These are phyloP conservation scores for Neopipo cinnamomea DNA, from an alignment of 2,113 vertebrate genomes.

Conservation along the genomic window DNA sequence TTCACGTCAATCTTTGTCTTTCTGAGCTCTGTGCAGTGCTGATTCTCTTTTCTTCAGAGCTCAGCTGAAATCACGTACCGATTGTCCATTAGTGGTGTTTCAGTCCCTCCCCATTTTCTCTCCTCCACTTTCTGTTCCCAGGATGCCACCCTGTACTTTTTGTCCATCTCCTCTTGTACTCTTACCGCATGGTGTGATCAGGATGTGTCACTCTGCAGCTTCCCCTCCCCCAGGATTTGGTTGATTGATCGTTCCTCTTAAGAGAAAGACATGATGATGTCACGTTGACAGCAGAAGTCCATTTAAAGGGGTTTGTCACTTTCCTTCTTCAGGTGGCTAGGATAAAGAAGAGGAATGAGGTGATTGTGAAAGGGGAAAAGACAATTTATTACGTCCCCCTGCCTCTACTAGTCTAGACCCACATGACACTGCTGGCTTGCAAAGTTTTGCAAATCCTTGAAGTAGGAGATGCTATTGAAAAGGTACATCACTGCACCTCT, in stretches of 20 bases:
- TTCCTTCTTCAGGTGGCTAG: slow-evolving; percentile 98
- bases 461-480: not conserved
- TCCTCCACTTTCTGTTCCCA: slow-evolving; percentile 30
- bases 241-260: slow-evolving; percentile 46
- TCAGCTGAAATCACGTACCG: not conserved
- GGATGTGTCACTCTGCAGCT: slow-evolving; percentile 45
- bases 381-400: not conserved
- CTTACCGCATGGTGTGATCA: slow-evolving; percentile 7
- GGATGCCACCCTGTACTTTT: slow-evolving; percentile 6
- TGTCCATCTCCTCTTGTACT: not conserved
- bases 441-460: not conserved
- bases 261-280: slow-evolving; percentile 41
- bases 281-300: slow-evolving; percentile 31
- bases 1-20: not conserved
- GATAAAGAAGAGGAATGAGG: slow-evolving; percentile 34
- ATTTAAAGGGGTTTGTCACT: slow-evolving; percentile 96
- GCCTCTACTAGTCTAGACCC: not conserved
- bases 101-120: slow-evolving; percentile 9
- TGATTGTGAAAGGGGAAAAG: not conserved
- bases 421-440: not conserved
- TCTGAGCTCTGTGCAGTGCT: not conserved
- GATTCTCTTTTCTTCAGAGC: not conserved
- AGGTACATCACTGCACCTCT: not conserved
- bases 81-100: not conserved
- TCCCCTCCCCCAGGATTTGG: slow-evolving; percentile 54